These are phyloP conservation scores for Alces alces DNA, from an alignment of 2,113 vertebrate species.

Conservation along the genomic window DNA sequence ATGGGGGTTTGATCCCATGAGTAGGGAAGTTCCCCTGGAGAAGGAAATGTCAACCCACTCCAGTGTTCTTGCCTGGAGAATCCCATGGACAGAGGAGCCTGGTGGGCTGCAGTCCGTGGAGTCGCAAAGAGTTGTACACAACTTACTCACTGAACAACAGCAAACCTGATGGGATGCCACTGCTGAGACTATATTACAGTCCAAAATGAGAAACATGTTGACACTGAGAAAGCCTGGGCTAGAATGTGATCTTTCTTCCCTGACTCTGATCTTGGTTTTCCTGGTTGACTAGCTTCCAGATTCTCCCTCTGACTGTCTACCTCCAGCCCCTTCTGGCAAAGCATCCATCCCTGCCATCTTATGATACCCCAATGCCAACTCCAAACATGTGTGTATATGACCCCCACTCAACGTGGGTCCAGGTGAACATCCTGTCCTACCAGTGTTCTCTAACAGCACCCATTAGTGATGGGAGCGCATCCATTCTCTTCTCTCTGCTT, in stretches of 20 bases:
- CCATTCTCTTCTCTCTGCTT: constrained; percentile 24
- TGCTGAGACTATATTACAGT: neutral
- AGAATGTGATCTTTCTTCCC: neutral
- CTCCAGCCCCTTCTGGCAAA: neutral
- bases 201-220: neutral
- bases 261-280: neutral
- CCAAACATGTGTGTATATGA: fast-evolving
- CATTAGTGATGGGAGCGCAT: neutral
- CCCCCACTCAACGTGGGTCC: neutral
- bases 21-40: neutral
- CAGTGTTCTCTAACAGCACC: neutral
- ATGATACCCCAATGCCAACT: neutral
- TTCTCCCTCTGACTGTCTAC: neutral
- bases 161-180: neutral
- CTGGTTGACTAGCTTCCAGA: neutral
- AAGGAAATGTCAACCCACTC: neutral
- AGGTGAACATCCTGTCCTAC: neutral
- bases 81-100: neutral
- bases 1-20: neutral
- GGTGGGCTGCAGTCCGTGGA: neutral
- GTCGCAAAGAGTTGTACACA: neutral
- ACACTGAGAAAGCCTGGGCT: neutral
- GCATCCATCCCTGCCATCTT: fast-evolving
- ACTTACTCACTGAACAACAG: neutral
- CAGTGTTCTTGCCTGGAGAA: neutral